phyloP scores from a whole-genome alignment of 2,888 invertebrate species.

The Acanthoscelides obtectus region DNA sequence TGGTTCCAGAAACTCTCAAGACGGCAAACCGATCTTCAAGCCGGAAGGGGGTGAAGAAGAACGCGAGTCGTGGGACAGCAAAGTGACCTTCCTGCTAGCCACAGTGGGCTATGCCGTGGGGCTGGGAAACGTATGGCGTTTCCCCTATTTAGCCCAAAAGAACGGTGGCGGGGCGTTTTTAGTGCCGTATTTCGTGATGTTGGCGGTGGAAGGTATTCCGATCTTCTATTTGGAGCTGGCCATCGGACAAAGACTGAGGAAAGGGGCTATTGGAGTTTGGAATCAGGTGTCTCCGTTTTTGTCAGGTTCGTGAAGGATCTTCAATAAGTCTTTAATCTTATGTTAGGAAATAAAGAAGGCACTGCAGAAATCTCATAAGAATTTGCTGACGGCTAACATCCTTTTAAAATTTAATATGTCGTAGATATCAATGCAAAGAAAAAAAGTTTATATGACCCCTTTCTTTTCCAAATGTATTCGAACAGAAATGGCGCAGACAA shows the following conservation, averaged over 20 bases:
- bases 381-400: too few species aligned
- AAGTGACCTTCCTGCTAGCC: slow-evolving; percentile 84
- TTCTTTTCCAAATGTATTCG: too few species aligned
- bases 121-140: slow-evolving; percentile 92
- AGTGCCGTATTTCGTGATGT: slow-evolving; percentile 94
- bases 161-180: slow-evolving; percentile 96
- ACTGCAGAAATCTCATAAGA: too few species aligned
- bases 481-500: too few species aligned
- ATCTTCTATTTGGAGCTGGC: slow-evolving; percentile 95
- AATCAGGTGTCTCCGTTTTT: slow-evolving; percentile 86
- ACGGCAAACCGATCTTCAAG: slow-evolving; percentile 59
- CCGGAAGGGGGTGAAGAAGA: slow-evolving; percentile 55
- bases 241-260: slow-evolving; percentile 87
- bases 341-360: too few species aligned
- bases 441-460: too few species aligned
- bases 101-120: slow-evolving; percentile 92
- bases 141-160: slow-evolving; percentile 91
- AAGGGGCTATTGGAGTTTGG: slow-evolving; percentile 95
- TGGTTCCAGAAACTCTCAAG: slow-evolving; percentile 28
- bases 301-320: slow-evolving; percentile 51
- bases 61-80: slow-evolving; percentile 90
- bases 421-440: too few species aligned
- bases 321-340: too few species aligned
- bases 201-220: slow-evolving; percentile 90
- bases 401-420: too few species aligned